A percentile compares a stretch with the other conserved stretches of the same genome.
Conservation (phyloP, 2,113 vertebrate genomes). For the Neofelis nebulosa region DNA sequence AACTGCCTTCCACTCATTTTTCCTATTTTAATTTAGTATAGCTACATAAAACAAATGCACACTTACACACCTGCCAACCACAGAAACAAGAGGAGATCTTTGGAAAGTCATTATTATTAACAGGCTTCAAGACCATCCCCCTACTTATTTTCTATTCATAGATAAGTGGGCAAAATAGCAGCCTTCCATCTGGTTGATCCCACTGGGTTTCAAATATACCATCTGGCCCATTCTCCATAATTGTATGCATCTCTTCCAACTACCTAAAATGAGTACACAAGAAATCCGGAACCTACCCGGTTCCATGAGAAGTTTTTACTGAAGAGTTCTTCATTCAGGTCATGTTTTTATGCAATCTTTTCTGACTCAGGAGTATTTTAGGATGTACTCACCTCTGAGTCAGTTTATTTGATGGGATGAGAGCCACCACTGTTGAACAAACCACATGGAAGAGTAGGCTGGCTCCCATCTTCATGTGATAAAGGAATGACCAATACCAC, state of each 20-base stretch:
- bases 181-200: constrained; percentile 53
- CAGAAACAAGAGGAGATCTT: constrained; percentile 7
- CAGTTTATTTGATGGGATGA: constrained; percentile 20
- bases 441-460: not conserved
- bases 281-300: constrained; percentile 21
- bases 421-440: constrained; percentile 38
- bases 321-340: not conserved
- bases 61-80: not conserved
- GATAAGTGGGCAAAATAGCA: constrained; percentile 51
- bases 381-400: constrained; percentile 42
- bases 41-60: not conserved
- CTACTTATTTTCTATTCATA: constrained; percentile 60
- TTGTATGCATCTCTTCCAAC: constrained; percentile 34
- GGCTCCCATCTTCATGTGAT: not conserved
- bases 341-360: not conserved
- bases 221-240: constrained; percentile 53
- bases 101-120: constrained; percentile 48
- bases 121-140: constrained; percentile 1
- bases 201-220: constrained; percentile 42
- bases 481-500: constrained; percentile 30
- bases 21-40: constrained; percentile 6
- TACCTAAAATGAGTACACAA: not conserved
- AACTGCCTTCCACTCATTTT: not conserved
- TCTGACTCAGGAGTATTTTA: not conserved
- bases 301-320: constrained; percentile 6